These are phyloP conservation scores for Drosophila meridiana DNA, from an alignment of 2,888 invertebrate genomes.

Conservation along the genomic window DNA sequence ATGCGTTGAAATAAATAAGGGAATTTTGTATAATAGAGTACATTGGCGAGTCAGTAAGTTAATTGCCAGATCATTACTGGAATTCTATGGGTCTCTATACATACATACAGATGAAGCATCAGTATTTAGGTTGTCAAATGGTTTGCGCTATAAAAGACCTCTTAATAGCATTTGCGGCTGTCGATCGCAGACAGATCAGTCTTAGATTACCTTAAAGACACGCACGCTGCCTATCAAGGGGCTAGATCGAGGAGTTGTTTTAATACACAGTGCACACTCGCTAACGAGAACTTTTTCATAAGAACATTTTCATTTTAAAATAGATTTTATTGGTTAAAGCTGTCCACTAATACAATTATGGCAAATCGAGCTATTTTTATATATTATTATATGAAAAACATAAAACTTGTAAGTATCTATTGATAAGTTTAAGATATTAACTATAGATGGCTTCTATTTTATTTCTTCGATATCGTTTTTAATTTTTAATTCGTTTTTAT, in stretches of 20 bases:
- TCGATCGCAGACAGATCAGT: conserved; percentile 13
- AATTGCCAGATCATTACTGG: conserved; percentile 47
- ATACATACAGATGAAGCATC: neutral
- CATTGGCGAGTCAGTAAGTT: conserved; percentile 47
- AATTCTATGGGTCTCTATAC: neutral
- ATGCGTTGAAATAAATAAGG: conserved; percentile 56
- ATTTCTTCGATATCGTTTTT: neutral
- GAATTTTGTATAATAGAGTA: conserved; percentile 18
- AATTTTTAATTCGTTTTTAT: neutral
- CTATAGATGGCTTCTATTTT: neutral
- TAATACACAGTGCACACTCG: neutral
- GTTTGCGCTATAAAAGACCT: conserved; percentile 22
- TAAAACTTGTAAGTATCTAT: neutral
- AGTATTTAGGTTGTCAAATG: conserved; percentile 42
- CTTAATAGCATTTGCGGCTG: conserved; percentile 27
- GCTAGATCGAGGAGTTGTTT: neutral
- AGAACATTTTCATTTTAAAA: neutral
- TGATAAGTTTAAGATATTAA: neutral
- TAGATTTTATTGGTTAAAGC: neutral
- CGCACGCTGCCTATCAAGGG: conserved; percentile 27
- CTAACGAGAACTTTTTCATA: neutral
- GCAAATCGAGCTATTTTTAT: neutral
- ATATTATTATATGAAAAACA: neutral
- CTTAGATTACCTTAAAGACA: conserved; percentile 26
- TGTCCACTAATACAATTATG: neutral